Evolutionary conservation across 2,888 invertebrate species (phyloP).

Genomic region (Mythimna albipuncta): DNA sequence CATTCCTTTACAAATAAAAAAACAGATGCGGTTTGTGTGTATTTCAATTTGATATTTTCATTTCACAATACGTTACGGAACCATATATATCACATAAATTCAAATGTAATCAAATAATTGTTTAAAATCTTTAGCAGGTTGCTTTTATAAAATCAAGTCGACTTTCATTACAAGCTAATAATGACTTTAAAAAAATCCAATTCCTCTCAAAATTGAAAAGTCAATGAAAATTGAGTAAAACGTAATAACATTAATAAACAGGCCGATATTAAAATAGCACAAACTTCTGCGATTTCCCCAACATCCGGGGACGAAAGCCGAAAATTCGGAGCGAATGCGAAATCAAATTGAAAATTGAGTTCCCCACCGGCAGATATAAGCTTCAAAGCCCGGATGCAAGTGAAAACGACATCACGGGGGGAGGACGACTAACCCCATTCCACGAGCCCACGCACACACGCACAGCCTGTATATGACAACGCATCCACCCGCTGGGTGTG

Average conservation of each 20-base stretch:
- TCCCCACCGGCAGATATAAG: slow-evolving; percentile 73
- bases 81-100: background rate
- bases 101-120: background rate
- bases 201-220: slow-evolving; percentile 35
- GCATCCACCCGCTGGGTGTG: slow-evolving; percentile 68
- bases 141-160: background rate
- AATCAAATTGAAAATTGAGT: slow-evolving; percentile 85
- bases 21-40: slow-evolving; percentile 33
- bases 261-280: slow-evolving; percentile 52
- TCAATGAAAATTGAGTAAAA: slow-evolving; percentile 34
- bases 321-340: slow-evolving; percentile 75
- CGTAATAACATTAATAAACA: slow-evolving; percentile 45
- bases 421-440: slow-evolving; percentile 86
- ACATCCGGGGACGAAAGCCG: slow-evolving; percentile 71
- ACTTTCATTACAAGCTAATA: background rate
- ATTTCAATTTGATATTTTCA: slow-evolving; percentile 25
- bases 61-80: slow-evolving; percentile 30
- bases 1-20: slow-evolving; percentile 36
- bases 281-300: slow-evolving; percentile 67
- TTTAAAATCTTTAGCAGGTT: background rate
- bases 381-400: slow-evolving; percentile 87
- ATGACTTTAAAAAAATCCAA: slow-evolving; percentile 21
- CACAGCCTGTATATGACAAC: slow-evolving; percentile 67
- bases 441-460: slow-evolving; percentile 75
- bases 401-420: slow-evolving; percentile 82